phyloP scores from a whole-genome alignment of 2,888 invertebrate species.

The Phorcus lineatus region DNA sequence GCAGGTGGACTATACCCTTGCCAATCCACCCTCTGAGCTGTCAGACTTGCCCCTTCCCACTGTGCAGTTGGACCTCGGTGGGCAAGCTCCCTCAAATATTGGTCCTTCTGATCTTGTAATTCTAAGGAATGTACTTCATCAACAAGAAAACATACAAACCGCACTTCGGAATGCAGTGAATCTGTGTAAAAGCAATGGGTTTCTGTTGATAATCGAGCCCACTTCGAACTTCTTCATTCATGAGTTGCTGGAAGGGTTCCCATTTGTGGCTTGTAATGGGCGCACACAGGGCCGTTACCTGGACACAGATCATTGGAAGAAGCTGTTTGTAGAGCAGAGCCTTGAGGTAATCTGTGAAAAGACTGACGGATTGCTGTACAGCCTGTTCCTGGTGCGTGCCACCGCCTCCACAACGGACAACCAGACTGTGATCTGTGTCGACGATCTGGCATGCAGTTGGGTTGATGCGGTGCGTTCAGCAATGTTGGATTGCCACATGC shows the following conservation, averaged over 20 bases:
- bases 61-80: constrained; percentile 80
- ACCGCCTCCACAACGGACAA: constrained; percentile 77
- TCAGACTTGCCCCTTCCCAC: constrained; percentile 81
- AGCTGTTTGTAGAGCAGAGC: constrained; percentile 69
- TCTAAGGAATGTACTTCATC: constrained; percentile 61
- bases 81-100: constrained; percentile 74
- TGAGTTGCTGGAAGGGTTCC: constrained; percentile 55
- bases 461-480: constrained; percentile 87
- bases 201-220: constrained; percentile 75
- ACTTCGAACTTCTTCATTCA: constrained; percentile 71
- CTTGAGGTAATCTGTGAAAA: constrained; percentile 81
- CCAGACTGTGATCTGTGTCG: constrained; percentile 47
- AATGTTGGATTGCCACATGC: constrained; percentile 81
- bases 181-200: constrained; percentile 81
- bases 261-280: constrained; percentile 37
- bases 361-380: constrained; percentile 79
- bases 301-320: constrained; percentile 54
- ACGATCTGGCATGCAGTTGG: constrained; percentile 79
- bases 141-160: constrained; percentile 47
- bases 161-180: constrained; percentile 67
- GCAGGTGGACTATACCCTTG: constrained; percentile 80
- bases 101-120: constrained; percentile 67
- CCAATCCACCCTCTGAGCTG: constrained; percentile 65
- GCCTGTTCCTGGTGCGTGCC: constrained; percentile 79
- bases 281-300: constrained; percentile 54